Evolutionary conservation across 2,797 vertebrate genomes (phyloP), one percentile per base, ranked within the genome.

Genomic region (Ceryle rudis): DNA sequence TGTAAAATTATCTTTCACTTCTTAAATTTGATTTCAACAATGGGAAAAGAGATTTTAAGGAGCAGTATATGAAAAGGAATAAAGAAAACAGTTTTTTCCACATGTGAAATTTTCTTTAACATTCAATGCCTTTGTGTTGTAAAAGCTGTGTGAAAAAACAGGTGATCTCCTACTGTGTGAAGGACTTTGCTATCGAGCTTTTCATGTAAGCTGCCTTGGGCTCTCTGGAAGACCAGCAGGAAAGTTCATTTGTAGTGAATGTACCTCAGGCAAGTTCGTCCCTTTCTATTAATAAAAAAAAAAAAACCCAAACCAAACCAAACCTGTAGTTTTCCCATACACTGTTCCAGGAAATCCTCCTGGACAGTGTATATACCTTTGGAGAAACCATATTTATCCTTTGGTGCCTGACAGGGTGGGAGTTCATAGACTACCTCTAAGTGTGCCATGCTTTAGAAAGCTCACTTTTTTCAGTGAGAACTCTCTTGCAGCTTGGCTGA

Each of bases 171-270:
- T 99, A 39, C 96, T 98, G 52, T 99, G 99, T 96, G 99, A 99
- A 97, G 99, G 99, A 11, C 98, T 98, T 74, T 99, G 99, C 82
- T 99, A 97, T 85, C 98, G 99, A 49, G 99, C 99, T 73, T 99
- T 99, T 97, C 99, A 99, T 95, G 98, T 98, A 11, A 97, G 98
- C 51, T 99, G 99, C 97, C 97, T 99, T 31, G 98, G 98, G 65
- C 98, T 97, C 51, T 85, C 98, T 55, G 87, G 98, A 80, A 98
- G 97, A 90, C 98, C 99, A 3, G 98, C 98, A 29, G 98, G 98
- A 92, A 99, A 99, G 97, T 98, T 99, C 96, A 97, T 98, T 89
- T 99, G 99, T 96, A 96, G 95, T 65, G 98, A 99, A 90, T 99
- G 99, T 73, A 97, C 98, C 93, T 98, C 99, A 98, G 99, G 99